phyloP scores from a whole-genome alignment of 2,888 invertebrate genomes.

The Leucophenga maculata region DNA sequence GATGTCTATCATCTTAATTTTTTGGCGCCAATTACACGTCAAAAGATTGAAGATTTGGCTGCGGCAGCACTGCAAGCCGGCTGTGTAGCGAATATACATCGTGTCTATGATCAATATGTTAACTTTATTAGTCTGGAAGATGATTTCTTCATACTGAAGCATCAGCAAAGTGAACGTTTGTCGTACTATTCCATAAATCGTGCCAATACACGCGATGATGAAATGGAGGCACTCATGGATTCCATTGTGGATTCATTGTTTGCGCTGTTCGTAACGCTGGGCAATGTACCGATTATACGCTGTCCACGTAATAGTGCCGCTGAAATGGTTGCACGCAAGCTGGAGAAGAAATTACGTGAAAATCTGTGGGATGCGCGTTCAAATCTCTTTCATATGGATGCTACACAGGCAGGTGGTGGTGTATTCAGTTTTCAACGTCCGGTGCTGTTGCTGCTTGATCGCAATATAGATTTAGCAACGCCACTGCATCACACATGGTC shows the following conservation, averaged over 20 bases:
- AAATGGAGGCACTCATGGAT: slow-evolving; percentile 96
- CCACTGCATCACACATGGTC: slow-evolving; percentile 99
- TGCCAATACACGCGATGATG: slow-evolving; percentile 93
- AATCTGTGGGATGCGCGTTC: slow-evolving; percentile 97
- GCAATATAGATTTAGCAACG: slow-evolving; percentile 97
- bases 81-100: slow-evolving; percentile 92
- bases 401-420: slow-evolving; percentile 80
- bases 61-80: slow-evolving; percentile 91
- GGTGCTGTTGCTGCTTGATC: slow-evolving; percentile 90
- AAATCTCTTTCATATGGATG: slow-evolving; percentile 92
- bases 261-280: slow-evolving; percentile 97
- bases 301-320: slow-evolving; percentile 96
- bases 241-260: slow-evolving; percentile 96
- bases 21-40: slow-evolving; percentile 93
- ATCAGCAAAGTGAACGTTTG: slow-evolving; percentile 90
- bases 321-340: slow-evolving; percentile 96
- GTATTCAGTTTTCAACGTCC: slow-evolving; percentile 93
- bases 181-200: slow-evolving; percentile 97
- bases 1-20: slow-evolving; percentile 97
- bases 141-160: slow-evolving; percentile 94
- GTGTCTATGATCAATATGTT: slow-evolving; percentile 98
- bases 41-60: slow-evolving; percentile 95
- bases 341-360: slow-evolving; percentile 97
- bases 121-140: slow-evolving; percentile 99
- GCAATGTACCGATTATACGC: slow-evolving; percentile 77